Percentiles rank a stretch among this genome's conserved stretches.
phyloP scores from a whole-genome alignment of 2,888 invertebrate genomes.

The Dioctria linearis region DNA sequence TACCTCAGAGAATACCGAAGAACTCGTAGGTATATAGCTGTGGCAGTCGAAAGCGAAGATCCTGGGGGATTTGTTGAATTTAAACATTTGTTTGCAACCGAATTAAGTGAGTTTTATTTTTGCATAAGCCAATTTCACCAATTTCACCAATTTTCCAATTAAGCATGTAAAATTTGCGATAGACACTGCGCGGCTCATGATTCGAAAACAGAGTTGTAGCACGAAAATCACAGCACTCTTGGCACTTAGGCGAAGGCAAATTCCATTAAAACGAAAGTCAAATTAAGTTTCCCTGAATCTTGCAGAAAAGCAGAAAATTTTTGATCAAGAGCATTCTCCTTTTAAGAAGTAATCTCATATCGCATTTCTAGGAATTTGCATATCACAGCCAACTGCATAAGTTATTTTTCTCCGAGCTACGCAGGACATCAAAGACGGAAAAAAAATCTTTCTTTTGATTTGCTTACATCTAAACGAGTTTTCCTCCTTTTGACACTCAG shows the following conservation, averaged over 20 bases:
- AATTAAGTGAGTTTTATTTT: slow-evolving; percentile 37
- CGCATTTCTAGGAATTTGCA: slow-evolving; percentile 51
- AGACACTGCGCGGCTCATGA: background rate
- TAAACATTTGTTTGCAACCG: slow-evolving; percentile 42
- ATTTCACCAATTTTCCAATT: slow-evolving; percentile 25
- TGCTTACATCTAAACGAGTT: slow-evolving; percentile 46
- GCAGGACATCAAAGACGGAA: slow-evolving; percentile 46
- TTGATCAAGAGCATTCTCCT: slow-evolving; percentile 30
- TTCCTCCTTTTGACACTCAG: slow-evolving; percentile 34
- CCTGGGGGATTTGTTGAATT: slow-evolving; percentile 10
- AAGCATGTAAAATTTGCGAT: slow-evolving; percentile 14
- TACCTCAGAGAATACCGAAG: slow-evolving; percentile 15
- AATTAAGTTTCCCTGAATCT: slow-evolving; percentile 36
- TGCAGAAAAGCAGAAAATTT: slow-evolving; percentile 22
- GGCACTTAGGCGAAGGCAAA: slow-evolving; percentile 4
- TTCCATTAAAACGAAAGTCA: slow-evolving; percentile 30
- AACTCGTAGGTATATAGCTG: background rate
- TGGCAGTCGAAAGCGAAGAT: slow-evolving; percentile 10
- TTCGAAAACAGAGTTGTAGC: background rate
- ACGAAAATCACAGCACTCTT: slow-evolving; percentile 5
- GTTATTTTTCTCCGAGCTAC: slow-evolving; percentile 20
- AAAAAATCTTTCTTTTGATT: slow-evolving; percentile 23
- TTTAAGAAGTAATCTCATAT: slow-evolving; percentile 46
- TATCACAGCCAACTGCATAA: slow-evolving; percentile 48
- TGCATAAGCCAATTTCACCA: slow-evolving; percentile 21